These are phyloP conservation scores for Lethenteron reissneri DNA, from an alignment of 2,113 vertebrate genomes.

Conservation along the genomic window DNA sequence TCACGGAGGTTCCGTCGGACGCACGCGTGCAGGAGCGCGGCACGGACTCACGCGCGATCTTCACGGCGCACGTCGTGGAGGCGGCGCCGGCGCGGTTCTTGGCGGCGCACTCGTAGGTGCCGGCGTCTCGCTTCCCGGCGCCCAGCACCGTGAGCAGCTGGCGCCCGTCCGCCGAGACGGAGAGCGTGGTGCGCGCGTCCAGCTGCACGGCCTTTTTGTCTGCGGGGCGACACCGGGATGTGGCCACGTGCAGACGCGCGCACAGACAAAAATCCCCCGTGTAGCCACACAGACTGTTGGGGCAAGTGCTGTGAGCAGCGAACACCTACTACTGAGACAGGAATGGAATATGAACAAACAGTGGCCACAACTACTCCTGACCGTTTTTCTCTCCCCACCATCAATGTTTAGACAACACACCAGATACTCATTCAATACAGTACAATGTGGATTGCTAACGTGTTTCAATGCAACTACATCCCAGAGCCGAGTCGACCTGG, in stretches of 20 bases:
- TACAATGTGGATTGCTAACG: too few relatives aligned
- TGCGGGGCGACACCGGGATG: slow-evolving; percentile 15
- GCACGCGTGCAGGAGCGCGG: too few relatives aligned
- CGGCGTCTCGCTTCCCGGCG: slow-evolving; percentile 52
- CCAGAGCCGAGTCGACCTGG: too few relatives aligned
- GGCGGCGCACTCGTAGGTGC: slow-evolving; percentile 74
- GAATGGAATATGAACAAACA: too few relatives aligned
- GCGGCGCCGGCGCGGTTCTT: slow-evolving; percentile 49
- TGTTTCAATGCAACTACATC: too few relatives aligned
- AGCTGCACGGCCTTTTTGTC: slow-evolving; percentile 55
- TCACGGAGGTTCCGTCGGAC: too few relatives aligned
- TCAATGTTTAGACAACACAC: too few relatives aligned
- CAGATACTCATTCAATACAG: too few relatives aligned
- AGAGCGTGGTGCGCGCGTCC: slow-evolving; percentile 39
- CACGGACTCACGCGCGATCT: slow-evolving; percentile 58
- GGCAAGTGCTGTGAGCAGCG: slow-evolving; percentile 7
- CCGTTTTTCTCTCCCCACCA: too few relatives aligned
- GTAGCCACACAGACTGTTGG: not conserved
- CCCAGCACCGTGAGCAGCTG: slow-evolving; percentile 75
- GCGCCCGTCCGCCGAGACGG: slow-evolving; percentile 68
- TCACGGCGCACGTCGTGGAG: slow-evolving; percentile 62
- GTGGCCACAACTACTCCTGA: too few relatives aligned
- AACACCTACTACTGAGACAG: not conserved
- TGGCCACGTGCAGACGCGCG: not conserved
- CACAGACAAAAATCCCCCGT: not conserved